Percentiles rank a stretch among this genome's conserved stretches.
phyloP scores from a whole-genome alignment of 2,888 invertebrate genomes.

The Silvanus unidentatus region DNA sequence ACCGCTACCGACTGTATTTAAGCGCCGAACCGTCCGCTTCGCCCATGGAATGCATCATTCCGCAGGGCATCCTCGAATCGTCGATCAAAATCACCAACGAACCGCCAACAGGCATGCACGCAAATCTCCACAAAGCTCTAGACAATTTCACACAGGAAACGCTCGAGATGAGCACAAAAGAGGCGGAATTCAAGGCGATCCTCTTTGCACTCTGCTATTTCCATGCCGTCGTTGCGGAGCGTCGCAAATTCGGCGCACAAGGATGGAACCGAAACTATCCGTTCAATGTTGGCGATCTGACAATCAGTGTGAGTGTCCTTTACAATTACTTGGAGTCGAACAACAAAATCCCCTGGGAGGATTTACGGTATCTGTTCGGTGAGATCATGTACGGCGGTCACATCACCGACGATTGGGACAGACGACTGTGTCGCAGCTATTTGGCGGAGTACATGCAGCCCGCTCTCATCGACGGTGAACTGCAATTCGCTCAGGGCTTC shows the following conservation, averaged over 20 bases:
- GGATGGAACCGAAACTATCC: constrained; percentile 84
- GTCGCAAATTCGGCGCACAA: constrained; percentile 90
- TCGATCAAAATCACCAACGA: constrained; percentile 95
- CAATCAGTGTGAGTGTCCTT: constrained; percentile 86
- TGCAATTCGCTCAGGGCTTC: constrained; percentile 76
- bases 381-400: constrained; percentile 98
- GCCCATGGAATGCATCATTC: constrained; percentile 60
- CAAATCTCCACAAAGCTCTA: constrained; percentile 87
- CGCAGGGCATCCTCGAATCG: constrained; percentile 85
- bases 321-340: constrained; percentile 89
- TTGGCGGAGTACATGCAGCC: constrained; percentile 83
- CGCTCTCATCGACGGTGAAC: constrained; percentile 82
- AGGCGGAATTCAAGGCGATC: constrained; percentile 87
- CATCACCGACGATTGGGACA: constrained; percentile 95
- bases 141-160: constrained; percentile 91
- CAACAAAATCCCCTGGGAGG: constrained; percentile 84
- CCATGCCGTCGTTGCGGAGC: constrained; percentile 89
- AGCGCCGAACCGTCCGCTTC: constrained; percentile 81
- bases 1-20: constrained; percentile 66
- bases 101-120: constrained; percentile 91
- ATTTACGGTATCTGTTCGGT: constrained; percentile 87
- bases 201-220: constrained; percentile 89
- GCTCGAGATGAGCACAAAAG: constrained; percentile 86
- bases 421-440: constrained; percentile 79
- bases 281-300: constrained; percentile 79